Evolutionary conservation across 2,113 vertebrate species (phyloP).

Genomic region (Saccopteryx leptura): DNA sequence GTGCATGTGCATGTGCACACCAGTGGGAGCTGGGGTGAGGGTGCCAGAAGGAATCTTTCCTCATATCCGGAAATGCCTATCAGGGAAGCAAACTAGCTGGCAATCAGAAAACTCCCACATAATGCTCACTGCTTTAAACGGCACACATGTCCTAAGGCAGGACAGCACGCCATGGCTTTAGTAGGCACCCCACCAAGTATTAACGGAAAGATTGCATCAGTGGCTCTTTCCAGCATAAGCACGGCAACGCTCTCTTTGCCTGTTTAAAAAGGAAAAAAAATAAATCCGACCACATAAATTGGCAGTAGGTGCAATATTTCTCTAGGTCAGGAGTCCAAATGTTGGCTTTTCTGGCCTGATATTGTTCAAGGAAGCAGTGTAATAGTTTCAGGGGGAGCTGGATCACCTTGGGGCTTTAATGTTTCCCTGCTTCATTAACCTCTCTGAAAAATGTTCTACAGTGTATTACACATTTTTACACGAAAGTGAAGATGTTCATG

Average conservation of each 20-base stretch:
- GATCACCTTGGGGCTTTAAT: not conserved
- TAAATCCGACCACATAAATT: not conserved
- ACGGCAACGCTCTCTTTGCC: slow-evolving; percentile 5
- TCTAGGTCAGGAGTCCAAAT: not conserved
- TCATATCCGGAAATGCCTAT: slow-evolving; percentile 67
- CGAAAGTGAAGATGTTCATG: not conserved
- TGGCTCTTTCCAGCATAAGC: slow-evolving; percentile 76
- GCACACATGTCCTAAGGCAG: not conserved
- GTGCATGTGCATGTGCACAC: fast-evolving
- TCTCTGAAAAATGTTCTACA: not conserved
- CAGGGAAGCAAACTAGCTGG: slow-evolving; percentile 32
- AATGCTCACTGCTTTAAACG: not conserved
- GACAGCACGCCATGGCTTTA: not conserved
- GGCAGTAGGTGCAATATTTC: slow-evolving; percentile 32
- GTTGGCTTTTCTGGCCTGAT: not conserved
- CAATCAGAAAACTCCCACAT: slow-evolving; percentile 25
- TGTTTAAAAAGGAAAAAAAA: not conserved
- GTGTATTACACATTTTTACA: not conserved
- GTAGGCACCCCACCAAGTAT: slow-evolving; percentile 33
- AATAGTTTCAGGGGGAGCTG: not conserved
- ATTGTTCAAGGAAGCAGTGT: not conserved
- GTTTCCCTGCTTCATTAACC: not conserved
- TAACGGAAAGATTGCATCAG: slow-evolving; percentile 31
- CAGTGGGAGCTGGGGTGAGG: not conserved
- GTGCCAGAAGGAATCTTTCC: slow-evolving; percentile 58